Evolutionary conservation across 1,140 invertebrate species (phyloP).

Genomic region (Drusus annulatus): DNA sequence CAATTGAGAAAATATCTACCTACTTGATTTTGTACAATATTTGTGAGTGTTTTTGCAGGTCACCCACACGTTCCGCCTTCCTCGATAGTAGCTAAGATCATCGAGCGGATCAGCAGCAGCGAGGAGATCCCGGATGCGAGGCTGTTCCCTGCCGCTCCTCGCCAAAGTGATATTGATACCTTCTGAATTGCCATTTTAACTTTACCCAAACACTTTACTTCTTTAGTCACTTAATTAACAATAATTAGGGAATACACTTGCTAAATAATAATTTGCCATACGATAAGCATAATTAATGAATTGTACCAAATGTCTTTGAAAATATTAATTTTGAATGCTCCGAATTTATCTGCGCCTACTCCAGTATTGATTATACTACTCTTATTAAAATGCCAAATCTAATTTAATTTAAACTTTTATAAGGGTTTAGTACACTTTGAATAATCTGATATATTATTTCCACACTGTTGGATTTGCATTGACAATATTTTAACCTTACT

Average conservation of each 20-base stretch:
- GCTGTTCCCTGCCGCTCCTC: conserved; percentile 53
- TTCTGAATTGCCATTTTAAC: conserved; percentile 39
- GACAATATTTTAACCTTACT: too few species aligned
- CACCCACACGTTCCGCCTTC: conserved; percentile 72
- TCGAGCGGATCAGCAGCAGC: conserved; percentile 69
- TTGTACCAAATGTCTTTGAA: neutral
- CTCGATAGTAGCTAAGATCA: conserved; percentile 73
- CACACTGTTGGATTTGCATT: too few species aligned
- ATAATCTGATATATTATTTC: too few species aligned
- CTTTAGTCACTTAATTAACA: conserved; percentile 11
- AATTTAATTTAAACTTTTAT: too few species aligned
- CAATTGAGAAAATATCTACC: too few species aligned
- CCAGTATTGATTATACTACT: too few species aligned
- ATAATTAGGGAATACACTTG: too few species aligned
- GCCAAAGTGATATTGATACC: conserved; percentile 50
- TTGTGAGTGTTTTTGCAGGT: conserved; percentile 62
- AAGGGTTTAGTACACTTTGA: too few species aligned
- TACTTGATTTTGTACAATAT: too few species aligned
- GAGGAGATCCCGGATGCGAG: conserved; percentile 62
- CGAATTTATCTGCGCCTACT: too few species aligned
- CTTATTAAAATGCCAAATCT: too few species aligned
- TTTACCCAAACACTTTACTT: conserved; percentile 5
- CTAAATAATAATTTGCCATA: neutral
- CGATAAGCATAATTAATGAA: neutral
- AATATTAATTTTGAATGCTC: neutral